Evolutionary conservation across 2,888 invertebrate genomes (phyloP), one percentile per base, ranked within the genome.

Genomic region (Agriotes lineatus): DNA sequence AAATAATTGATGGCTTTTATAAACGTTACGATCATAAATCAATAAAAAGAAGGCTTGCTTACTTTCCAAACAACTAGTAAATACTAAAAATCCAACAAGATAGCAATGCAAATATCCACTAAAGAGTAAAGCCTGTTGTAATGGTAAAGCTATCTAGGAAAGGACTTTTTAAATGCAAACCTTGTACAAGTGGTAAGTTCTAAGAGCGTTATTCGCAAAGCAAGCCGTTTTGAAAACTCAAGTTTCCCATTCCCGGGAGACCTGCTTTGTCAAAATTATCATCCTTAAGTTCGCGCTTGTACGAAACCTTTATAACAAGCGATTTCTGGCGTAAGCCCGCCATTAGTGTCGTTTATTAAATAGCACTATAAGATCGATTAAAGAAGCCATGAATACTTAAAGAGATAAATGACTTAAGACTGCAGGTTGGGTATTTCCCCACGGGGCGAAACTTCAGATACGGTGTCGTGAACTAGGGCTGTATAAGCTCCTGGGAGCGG

Each of bases 401-500:
- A 70, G 57, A 70, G 60, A 65, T 66, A 71, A 71, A 65, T 63
- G 72, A 69, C 81, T 83, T 59, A 79, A 89, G 89, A 86, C 86
- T 79, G 84, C 86, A 77, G 90, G 89, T 76, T 90, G 90, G 82
- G 88, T 88, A 74, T 90, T 93, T 78, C 93, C 94, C 7, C 94
- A 96, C 80, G 93, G 93, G 33, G 92, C 94, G 59, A 87, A 89
- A 65, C 87, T 95, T 68, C 88, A 90, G 77, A 90, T 92, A 16
- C 88, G 95, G 71, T 96, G 96, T 84, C 89, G 90, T 63, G 92
- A 94, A 79, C 87, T 95, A 75, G 95, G 96, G 25, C 87, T 93
- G 77, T 95, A 94, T 85, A 95, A 95, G 85, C 87, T 95, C 75
- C 87, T 92, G 69, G 96, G 96, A 19, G 93, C 93, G 58, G 88